Evolutionary conservation across 2,888 invertebrate genomes (phyloP), one percentile per base, ranked within the genome.

Genomic region (Sesia apiformis): DNA sequence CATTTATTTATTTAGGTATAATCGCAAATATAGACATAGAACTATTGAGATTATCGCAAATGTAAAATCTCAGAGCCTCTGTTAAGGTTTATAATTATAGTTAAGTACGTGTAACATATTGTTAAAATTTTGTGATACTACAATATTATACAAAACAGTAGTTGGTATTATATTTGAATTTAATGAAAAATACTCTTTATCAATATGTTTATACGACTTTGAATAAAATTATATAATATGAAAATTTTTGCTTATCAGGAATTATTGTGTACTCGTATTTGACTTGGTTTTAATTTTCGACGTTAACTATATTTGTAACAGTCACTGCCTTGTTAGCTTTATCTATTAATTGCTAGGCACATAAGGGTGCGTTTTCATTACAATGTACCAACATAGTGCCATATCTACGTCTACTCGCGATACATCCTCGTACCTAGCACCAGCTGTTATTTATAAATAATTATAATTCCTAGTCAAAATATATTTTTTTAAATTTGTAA

Each of bases 261-360:
- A 38, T 50, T 38, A 6, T 50, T 50, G 7, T 50, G 4, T 5
- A 50, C 23, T 38, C 38, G 7, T 38, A 4, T 38, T 38, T 50
- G 50, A 4, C 4, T 8, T 50, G 8, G 8, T 6, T 42, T 7
- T 42, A 6, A 7, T 42, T 7, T 42, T 3, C 5, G 42, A 38
- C 42, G 38, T 55, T 55, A 6, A 6, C 7, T 57, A 52, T 58
- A 58, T 54, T 56, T 65, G 55, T 55, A 65, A 66, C 62, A 63
- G 62, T 70, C 80, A 84, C 83, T 82, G 84, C 81, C 81, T 74
- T 72, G 56, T 64, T 71, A 80, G 78, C 77, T 83, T 81, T 78
- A 78, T 69, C 65, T 61, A 6, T 39, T 62, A 59, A 54, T 62
- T 65, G 56, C 69, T 64, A 66, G 70, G 74, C 74, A 70, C 72